These are phyloP conservation scores for Mythimna pallens DNA, from an alignment of 2,888 invertebrate species.

Conservation along the genomic window DNA sequence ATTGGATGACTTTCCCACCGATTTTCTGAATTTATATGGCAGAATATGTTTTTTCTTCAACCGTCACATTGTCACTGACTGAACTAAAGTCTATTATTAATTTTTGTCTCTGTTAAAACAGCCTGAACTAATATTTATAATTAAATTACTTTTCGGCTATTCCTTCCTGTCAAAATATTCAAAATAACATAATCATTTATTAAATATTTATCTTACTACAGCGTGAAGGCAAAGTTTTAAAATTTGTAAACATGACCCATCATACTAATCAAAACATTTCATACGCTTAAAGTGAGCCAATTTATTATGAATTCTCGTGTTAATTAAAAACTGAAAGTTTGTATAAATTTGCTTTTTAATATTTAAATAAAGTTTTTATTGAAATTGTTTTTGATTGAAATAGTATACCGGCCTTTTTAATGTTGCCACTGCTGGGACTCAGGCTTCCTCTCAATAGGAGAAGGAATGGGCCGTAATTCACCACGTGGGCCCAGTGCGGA, in stretches of 20 bases:
- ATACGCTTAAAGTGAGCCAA: slow-evolving; percentile 42
- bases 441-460: too few relatives aligned
- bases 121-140: background rate
- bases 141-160: slow-evolving; percentile 5
- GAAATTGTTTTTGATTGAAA: slow-evolving; percentile 36
- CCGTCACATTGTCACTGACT: too few relatives aligned
- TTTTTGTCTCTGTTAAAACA: background rate
- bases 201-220: slow-evolving; percentile 28
- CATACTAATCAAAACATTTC: slow-evolving; percentile 62
- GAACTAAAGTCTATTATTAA: background rate
- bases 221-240: slow-evolving; percentile 34
- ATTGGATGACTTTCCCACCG: too few relatives aligned
- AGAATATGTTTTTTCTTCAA: too few relatives aligned
- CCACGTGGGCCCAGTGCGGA: too few relatives aligned
- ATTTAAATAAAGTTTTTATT: slow-evolving; percentile 15
- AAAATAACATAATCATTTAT: slow-evolving; percentile 22
- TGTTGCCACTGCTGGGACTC: too few relatives aligned
- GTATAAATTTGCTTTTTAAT: slow-evolving; percentile 30
- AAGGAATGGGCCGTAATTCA: too few relatives aligned
- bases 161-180: background rate
- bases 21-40: too few relatives aligned
- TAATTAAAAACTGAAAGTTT: slow-evolving; percentile 38
- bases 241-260: slow-evolving; percentile 45
- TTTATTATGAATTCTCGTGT: slow-evolving; percentile 43
- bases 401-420: background rate